Percentiles rank a stretch among this genome's conserved stretches.
These are phyloP conservation scores for Pleuronectes platessa DNA, from an alignment of 2,113 vertebrate species.

Conservation along the genomic window DNA sequence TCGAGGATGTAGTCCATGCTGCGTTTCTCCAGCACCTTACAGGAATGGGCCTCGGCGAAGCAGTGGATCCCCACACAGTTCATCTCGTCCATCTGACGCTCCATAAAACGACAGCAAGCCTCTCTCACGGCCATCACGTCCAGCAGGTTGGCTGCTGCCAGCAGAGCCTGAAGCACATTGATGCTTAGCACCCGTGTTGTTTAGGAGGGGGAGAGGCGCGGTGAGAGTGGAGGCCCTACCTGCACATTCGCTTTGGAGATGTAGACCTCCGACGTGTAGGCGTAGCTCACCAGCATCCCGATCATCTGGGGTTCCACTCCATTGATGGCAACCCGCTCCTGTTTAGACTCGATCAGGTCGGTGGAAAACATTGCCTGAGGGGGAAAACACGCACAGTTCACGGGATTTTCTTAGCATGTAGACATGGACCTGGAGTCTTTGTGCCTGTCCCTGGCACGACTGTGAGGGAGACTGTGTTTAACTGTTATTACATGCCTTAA, in stretches of 20 bases:
- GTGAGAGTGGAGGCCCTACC: constrained; percentile 43
- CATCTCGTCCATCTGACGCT: constrained; percentile 86
- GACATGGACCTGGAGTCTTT: neutral
- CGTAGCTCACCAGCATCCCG: constrained; percentile 85
- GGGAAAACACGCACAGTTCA: neutral
- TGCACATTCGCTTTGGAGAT: constrained; percentile 86
- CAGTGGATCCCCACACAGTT: constrained; percentile 87
- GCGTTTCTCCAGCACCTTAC: constrained; percentile 78
- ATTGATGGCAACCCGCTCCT: constrained; percentile 85
- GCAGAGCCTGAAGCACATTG: constrained; percentile 67
- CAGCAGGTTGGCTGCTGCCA: constrained; percentile 85
- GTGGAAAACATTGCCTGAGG: constrained; percentile 85
- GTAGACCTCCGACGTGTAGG: constrained; percentile 84
- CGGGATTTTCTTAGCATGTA: neutral
- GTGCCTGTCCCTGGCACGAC: neutral
- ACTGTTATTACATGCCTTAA: too few species aligned
- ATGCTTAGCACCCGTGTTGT: neutral
- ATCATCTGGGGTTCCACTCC: constrained; percentile 87
- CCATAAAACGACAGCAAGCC: constrained; percentile 85
- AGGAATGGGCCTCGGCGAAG: constrained; percentile 85
- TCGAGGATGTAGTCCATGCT: constrained; percentile 86
- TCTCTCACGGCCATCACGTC: constrained; percentile 84
- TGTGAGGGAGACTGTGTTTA: neutral
- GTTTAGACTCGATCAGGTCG: constrained; percentile 84
- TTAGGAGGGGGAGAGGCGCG: accelerated